Evolutionary conservation across 2,797 vertebrate genomes (phyloP).

Genomic region (Thripadectes ignobilis): DNA sequence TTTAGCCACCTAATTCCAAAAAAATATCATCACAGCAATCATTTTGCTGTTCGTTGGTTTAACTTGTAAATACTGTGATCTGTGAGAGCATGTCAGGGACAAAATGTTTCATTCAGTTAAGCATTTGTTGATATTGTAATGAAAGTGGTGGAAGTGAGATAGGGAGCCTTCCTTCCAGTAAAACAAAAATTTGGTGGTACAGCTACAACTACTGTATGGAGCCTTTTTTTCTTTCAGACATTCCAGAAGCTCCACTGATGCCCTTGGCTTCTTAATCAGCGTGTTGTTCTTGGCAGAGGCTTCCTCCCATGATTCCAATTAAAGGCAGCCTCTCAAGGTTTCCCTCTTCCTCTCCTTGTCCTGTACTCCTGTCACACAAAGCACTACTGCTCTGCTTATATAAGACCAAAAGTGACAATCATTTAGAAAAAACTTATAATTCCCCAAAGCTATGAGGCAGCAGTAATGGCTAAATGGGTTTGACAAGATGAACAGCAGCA

Average conservation of each 20-base stretch:
- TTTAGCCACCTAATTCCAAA: neutral
- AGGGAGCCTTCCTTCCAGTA: neutral
- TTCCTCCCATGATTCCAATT: neutral
- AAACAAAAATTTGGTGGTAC: neutral
- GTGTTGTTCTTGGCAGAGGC: neutral
- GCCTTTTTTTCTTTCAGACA: neutral
- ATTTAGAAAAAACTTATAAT: neutral
- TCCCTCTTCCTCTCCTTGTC: neutral
- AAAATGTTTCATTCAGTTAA: neutral
- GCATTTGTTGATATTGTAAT: neutral
- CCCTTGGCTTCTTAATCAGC: neutral
- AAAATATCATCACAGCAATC: neutral
- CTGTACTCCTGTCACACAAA: neutral
- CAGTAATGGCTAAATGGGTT: neutral
- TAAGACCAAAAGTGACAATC: neutral
- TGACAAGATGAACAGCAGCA: fast-evolving
- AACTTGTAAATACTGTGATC: neutral
- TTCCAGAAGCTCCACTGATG: neutral
- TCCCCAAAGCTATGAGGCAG: neutral
- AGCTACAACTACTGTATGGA: neutral
- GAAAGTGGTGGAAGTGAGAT: neutral
- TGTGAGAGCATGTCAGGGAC: neutral
- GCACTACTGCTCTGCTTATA: neutral
- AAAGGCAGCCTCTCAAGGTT: neutral
- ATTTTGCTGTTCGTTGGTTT: neutral